A percentile compares a stretch with the other conserved stretches of the same genome.
phyloP scores from a whole-genome alignment of 2,113 vertebrate species.

The Pelvicachromis taeniatus region DNA sequence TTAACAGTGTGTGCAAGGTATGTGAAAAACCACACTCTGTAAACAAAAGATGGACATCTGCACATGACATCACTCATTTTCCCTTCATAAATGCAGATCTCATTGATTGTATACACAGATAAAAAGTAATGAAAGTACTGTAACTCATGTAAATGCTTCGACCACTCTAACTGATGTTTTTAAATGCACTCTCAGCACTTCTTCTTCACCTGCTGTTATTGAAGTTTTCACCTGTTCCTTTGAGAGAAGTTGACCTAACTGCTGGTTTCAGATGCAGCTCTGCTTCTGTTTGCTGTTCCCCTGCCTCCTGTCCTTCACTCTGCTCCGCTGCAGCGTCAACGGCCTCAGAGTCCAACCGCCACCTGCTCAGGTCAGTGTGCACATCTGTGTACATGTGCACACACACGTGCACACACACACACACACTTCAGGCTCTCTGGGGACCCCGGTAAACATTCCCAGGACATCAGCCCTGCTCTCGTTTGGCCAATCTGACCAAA shows the following conservation, averaged over 20 bases:
- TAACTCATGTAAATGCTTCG: not conserved
- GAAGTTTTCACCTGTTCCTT: not conserved
- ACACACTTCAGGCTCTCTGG: rapidly evolving
- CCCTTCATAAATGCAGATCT: not conserved
- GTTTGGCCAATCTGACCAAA: not conserved
- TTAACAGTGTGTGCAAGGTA: not conserved
- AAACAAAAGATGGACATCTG: not conserved
- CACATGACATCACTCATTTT: not conserved
- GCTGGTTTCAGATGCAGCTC: slow-evolving; percentile 24
- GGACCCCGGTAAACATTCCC: not conserved
- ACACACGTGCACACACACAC: not conserved
- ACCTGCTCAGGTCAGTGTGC: not conserved
- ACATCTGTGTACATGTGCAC: not conserved
- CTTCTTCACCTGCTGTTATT: too few species aligned
- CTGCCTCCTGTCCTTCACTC: slow-evolving; percentile 11
- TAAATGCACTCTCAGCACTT: not conserved
- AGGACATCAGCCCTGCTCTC: not conserved
- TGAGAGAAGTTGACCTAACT: not conserved
- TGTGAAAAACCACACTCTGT: not conserved
- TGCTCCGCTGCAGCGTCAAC: not conserved
- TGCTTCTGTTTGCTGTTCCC: slow-evolving; percentile 4
- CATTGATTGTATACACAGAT: not conserved
- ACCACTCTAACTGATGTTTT: not conserved
- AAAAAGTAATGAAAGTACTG: not conserved
- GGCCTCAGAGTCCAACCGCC: not conserved